phyloP scores from a whole-genome alignment of 2,888 invertebrate genomes.

The Aphrophora alni region DNA sequence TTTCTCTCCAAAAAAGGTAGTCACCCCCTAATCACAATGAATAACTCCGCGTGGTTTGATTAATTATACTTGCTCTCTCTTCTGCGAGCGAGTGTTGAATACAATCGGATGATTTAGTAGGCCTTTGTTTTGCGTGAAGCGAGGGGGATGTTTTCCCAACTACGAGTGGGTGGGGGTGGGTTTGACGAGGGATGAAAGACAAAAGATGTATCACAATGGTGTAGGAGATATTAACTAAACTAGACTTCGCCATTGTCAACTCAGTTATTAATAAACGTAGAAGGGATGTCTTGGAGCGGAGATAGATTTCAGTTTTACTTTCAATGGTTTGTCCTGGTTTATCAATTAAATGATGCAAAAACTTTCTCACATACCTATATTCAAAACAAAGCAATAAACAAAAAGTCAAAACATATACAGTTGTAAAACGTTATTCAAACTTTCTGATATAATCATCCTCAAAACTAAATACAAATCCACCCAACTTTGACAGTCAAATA shows the following conservation, averaged over 20 bases:
- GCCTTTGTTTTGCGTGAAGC: slow-evolving; percentile 41
- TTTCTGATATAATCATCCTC: no score
- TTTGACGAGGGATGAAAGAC: slow-evolving; percentile 33
- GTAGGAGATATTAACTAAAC: slow-evolving; percentile 38
- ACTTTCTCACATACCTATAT: no score
- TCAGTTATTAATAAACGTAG: slow-evolving; percentile 21
- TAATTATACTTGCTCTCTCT: slow-evolving; percentile 49
- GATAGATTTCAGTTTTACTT: no score
- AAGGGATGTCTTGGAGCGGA: not conserved
- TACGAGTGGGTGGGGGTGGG: slow-evolving; percentile 19
- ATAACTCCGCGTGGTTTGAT: slow-evolving; percentile 23
- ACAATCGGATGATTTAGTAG: slow-evolving; percentile 42
- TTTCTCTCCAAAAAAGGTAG: not conserved
- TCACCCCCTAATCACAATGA: slow-evolving; percentile 9
- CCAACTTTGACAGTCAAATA: no score
- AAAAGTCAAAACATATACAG: no score
- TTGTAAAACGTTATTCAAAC: no score
- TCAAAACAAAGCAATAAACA: no score
- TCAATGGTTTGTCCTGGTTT: no score
- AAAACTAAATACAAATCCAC: no score
- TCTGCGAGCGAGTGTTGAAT: slow-evolving; percentile 39
- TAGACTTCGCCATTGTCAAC: slow-evolving; percentile 24
- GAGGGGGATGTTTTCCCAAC: slow-evolving; percentile 30
- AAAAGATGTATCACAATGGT: slow-evolving; percentile 41
- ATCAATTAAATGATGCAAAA: no score